Percentiles rank a stretch among this genome's conserved stretches.
phyloP scores from a whole-genome alignment of 2,113 vertebrate genomes.

The Neotoma lepida region DNA sequence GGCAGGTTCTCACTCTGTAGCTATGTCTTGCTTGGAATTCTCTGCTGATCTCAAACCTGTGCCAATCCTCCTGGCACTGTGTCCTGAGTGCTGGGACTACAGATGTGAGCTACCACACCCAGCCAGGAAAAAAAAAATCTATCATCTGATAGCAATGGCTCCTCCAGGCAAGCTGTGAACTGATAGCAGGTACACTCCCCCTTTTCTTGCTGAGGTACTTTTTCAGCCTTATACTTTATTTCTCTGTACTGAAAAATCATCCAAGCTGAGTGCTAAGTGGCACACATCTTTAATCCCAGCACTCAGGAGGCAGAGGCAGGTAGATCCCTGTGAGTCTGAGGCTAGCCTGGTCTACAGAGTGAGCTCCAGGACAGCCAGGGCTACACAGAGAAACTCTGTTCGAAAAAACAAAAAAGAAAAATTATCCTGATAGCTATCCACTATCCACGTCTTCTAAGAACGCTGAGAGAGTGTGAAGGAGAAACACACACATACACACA shows the following conservation, averaged over 20 bases:
- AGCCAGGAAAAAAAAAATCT: neutral
- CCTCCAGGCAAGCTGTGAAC: neutral
- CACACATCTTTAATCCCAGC: neutral
- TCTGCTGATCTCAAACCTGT: neutral
- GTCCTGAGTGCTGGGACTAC: neutral
- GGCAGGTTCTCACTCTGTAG: neutral
- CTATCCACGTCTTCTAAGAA: neutral
- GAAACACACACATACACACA: neutral
- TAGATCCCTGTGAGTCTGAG: neutral
- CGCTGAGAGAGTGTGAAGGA: neutral
- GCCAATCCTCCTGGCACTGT: no score
- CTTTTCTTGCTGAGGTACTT: neutral
- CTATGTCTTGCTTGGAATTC: neutral
- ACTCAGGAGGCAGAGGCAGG: neutral
- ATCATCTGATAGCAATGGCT: neutral
- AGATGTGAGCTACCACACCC: neutral
- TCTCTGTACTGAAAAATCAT: constrained; percentile 18
- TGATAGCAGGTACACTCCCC: neutral
- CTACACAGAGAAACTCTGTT: neutral
- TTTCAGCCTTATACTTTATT: constrained; percentile 32
- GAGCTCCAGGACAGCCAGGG: neutral
- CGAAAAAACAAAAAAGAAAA: neutral
- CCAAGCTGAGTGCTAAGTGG: neutral
- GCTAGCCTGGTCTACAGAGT: neutral
- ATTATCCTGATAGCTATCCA: neutral